Conservation (phyloP, 2,888 invertebrate species). For the Amorpha juglandis region DNA sequence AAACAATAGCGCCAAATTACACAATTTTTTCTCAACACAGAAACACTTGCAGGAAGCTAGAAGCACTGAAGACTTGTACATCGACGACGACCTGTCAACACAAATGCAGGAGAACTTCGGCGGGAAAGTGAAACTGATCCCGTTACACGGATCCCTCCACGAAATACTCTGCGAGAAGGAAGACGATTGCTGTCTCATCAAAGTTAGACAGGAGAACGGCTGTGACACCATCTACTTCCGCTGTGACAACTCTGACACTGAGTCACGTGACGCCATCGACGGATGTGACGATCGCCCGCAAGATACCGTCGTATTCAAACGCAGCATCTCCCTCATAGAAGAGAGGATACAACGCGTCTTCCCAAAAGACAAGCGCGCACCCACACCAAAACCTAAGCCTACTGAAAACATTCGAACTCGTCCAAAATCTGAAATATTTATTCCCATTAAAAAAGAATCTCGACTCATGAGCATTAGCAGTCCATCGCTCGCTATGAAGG, state of each 20-base stretch:
- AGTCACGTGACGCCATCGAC: conserved; percentile 69
- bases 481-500: conserved; percentile 58
- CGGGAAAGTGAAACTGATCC: conserved; percentile 71
- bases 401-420: conserved; percentile 39
- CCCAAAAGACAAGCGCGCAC: conserved; percentile 61
- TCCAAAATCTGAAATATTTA: conserved; percentile 61
- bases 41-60: conserved; percentile 70
- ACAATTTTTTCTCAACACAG: background rate
- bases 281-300: conserved; percentile 47
- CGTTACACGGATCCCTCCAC: conserved; percentile 75
- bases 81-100: conserved; percentile 81
- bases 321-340: conserved; percentile 73
- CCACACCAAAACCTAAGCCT: conserved; percentile 41
- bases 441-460: conserved; percentile 53
- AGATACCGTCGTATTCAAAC: conserved; percentile 74
- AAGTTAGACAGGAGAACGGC: conserved; percentile 76
- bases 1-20: background rate
- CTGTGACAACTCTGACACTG: conserved; percentile 72
- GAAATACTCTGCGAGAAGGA: conserved; percentile 77
- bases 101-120: conserved; percentile 78
- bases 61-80: conserved; percentile 83
- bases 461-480: conserved; percentile 68
- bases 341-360: conserved; percentile 70
- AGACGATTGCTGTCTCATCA: conserved; percentile 78
- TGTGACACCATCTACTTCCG: conserved; percentile 75